phyloP scores from a whole-genome alignment of 2,888 invertebrate species.

The Hyposoter didymator region DNA sequence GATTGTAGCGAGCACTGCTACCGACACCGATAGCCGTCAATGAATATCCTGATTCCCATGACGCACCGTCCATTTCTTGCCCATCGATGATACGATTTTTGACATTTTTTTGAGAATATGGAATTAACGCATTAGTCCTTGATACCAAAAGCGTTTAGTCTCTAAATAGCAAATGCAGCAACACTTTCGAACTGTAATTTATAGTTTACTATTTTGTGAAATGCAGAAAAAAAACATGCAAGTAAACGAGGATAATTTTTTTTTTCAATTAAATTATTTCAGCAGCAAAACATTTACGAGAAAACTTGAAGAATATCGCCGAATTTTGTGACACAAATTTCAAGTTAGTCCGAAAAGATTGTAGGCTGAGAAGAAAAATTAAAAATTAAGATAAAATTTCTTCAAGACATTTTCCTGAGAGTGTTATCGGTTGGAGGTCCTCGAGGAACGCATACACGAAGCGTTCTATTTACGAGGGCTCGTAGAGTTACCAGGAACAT shows the following conservation, averaged over 20 bases:
- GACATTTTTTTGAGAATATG: neutral
- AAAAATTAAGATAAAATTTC: neutral
- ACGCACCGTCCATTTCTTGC: too few relatives aligned
- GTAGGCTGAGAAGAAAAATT: neutral
- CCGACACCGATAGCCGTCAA: neutral
- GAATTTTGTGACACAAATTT: neutral
- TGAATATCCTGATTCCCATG: neutral
- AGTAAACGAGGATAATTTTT: neutral
- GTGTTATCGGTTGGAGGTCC: neutral
- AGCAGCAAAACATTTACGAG: neutral
- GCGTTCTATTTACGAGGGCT: constrained; percentile 37
- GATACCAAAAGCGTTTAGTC: neutral
- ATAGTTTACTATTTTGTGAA: neutral
- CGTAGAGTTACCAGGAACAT: constrained; percentile 68
- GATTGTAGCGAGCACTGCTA: neutral
- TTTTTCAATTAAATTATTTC: neutral
- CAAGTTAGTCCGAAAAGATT: neutral
- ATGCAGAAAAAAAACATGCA: neutral
- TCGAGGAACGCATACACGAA: constrained; percentile 3
- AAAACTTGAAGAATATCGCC: neutral
- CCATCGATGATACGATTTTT: neutral
- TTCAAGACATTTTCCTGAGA: neutral
- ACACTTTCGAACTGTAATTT: neutral
- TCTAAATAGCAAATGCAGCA: neutral
- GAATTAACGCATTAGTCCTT: neutral